A percentile compares a stretch with the other conserved stretches of the same genome.
phyloP scores from a whole-genome alignment of 2,113 vertebrate species.

The Columbina picui region DNA sequence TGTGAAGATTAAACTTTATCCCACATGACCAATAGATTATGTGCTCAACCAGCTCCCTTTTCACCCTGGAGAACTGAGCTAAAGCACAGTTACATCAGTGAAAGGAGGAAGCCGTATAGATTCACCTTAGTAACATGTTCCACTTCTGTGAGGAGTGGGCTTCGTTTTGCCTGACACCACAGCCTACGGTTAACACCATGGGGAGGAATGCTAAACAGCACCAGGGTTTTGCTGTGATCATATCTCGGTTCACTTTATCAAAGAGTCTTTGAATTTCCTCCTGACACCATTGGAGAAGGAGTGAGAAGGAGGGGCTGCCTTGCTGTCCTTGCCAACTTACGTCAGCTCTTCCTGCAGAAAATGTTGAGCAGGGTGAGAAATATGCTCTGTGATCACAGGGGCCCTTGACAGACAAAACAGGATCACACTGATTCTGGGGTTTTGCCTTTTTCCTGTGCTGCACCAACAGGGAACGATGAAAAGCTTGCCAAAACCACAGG shows the following conservation, averaged over 20 bases:
- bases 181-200: background rate
- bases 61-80: background rate
- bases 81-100: background rate
- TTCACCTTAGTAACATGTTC: background rate
- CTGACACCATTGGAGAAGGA: background rate
- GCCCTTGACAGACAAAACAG: conserved; percentile 52
- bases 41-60: background rate
- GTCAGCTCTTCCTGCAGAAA: conserved; percentile 23
- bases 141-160: background rate
- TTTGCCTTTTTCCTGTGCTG: conserved; percentile 35
- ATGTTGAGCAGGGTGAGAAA: conserved; percentile 53
- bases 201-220: conserved; percentile 11
- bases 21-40: background rate
- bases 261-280: background rate
- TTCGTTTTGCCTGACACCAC: background rate
- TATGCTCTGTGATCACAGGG: conserved; percentile 59
- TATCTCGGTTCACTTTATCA: background rate
- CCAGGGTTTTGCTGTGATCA: background rate
- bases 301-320: conserved; percentile 1
- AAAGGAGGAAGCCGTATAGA: background rate
- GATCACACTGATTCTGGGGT: conserved; percentile 11
- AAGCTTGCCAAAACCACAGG: conserved; percentile 13
- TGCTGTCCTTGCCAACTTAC: conserved; percentile 38
- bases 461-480: conserved; percentile 15
- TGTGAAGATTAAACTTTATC: background rate